These are phyloP conservation scores for Montipora cactus DNA, from an alignment of 64 coral and sea anemone species.

Conservation along the genomic window DNA sequence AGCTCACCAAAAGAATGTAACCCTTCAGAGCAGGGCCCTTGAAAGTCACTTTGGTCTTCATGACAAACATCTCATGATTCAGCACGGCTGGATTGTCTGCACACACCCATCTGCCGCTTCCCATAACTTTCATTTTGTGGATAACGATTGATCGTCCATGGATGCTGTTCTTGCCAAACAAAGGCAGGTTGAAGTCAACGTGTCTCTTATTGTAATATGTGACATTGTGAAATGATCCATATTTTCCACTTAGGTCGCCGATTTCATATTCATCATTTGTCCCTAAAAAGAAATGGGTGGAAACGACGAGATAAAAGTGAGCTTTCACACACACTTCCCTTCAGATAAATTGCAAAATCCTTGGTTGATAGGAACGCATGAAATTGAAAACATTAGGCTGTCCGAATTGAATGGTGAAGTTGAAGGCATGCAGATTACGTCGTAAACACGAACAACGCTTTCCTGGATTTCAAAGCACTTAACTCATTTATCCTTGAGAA, in stretches of 20 bases:
- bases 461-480: too few species aligned
- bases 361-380: too few species aligned
- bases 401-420: too few species aligned
- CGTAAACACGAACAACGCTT: too few species aligned
- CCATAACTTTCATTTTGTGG: conserved; percentile 66
- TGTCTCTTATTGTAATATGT: conserved; percentile 10
- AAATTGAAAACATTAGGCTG: too few species aligned
- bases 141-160: conserved; percentile 84
- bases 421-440: too few species aligned
- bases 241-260: conserved; percentile 85
- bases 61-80: conserved; percentile 40
- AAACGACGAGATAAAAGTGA: not conserved
- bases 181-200: conserved; percentile 78
- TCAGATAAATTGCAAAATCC: too few species aligned
- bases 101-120: conserved; percentile 81
- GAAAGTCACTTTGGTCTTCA: conserved; percentile 46
- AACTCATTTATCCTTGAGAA: too few species aligned
- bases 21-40: conserved; percentile 50
- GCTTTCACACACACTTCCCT: too few species aligned
- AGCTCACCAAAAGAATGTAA: conserved; percentile 62
- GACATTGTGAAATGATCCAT: conserved; percentile 72
- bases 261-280: conserved; percentile 90
- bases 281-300: conserved; percentile 23
- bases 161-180: conserved; percentile 91
- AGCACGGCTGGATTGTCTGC: conserved; percentile 55